phyloP scores from a whole-genome alignment of 2,797 vertebrate genomes.

The Xenops minutus region DNA sequence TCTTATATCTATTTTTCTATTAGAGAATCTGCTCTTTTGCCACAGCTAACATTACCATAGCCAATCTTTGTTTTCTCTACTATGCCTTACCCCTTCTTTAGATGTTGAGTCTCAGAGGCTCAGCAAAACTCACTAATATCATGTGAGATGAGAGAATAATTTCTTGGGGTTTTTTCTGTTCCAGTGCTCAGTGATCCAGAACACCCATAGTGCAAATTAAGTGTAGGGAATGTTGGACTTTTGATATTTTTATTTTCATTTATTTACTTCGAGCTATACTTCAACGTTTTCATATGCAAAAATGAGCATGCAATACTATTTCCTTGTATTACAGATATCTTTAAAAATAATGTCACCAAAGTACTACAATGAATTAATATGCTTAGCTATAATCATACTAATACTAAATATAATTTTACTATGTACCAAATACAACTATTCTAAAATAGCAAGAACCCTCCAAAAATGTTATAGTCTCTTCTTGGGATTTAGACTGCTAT shows the following conservation, averaged over 20 bases:
- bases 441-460: background rate
- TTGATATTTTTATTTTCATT: background rate
- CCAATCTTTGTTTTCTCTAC: background rate
- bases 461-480: background rate
- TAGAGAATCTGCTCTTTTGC: background rate
- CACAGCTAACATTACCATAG: background rate
- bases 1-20: background rate
- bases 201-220: background rate
- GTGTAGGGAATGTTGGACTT: background rate
- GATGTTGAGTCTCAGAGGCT: background rate
- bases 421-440: background rate
- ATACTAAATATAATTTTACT: background rate
- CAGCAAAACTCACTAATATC: background rate
- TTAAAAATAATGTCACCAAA: background rate
- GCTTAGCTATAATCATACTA: background rate
- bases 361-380: background rate
- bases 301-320: background rate
- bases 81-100: background rate
- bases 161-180: background rate
- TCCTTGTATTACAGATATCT: background rate
- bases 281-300: background rate
- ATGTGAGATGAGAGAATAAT: rapidly evolving
- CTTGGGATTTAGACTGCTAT: background rate
- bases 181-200: background rate
- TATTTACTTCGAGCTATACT: background rate